Conservation (phyloP, 2,797 vertebrate genomes). For the Peromyscus aztecus region DNA sequence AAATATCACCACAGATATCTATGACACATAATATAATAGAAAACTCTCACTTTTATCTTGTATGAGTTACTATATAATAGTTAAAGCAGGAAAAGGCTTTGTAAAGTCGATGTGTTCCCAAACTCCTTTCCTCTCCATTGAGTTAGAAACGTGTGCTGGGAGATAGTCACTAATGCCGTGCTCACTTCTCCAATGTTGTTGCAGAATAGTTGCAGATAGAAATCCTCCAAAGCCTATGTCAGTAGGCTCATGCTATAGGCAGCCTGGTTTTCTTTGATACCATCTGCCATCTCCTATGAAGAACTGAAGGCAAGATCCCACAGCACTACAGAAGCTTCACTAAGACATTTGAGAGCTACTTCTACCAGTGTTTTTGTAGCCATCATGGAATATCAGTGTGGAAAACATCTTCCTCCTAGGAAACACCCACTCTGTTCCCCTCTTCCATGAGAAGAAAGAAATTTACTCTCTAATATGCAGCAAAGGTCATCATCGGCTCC, state of each 20-base stretch:
- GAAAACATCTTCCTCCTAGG: background rate
- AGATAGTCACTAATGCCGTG: background rate
- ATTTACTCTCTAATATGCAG: too few species aligned
- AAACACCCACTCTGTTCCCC: background rate
- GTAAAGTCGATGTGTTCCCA: background rate
- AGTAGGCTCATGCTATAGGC: background rate
- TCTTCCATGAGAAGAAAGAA: background rate
- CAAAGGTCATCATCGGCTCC: background rate
- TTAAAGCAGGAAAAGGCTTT: background rate
- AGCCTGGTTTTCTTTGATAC: background rate
- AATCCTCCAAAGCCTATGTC: background rate
- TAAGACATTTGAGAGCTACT: background rate
- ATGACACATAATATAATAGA: background rate
- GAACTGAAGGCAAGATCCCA: background rate
- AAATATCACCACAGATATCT: background rate
- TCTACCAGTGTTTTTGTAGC: background rate
- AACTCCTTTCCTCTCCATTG: too few species aligned
- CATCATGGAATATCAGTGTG: background rate
- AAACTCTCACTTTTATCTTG: background rate
- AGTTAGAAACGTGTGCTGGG: background rate
- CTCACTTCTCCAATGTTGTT: background rate
- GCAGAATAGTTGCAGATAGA: background rate
- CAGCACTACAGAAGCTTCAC: background rate
- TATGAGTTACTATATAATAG: background rate
- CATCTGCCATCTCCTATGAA: background rate